Evolutionary conservation across 2,888 invertebrate species (phyloP).

Genomic region (Drosophila affinis): DNA sequence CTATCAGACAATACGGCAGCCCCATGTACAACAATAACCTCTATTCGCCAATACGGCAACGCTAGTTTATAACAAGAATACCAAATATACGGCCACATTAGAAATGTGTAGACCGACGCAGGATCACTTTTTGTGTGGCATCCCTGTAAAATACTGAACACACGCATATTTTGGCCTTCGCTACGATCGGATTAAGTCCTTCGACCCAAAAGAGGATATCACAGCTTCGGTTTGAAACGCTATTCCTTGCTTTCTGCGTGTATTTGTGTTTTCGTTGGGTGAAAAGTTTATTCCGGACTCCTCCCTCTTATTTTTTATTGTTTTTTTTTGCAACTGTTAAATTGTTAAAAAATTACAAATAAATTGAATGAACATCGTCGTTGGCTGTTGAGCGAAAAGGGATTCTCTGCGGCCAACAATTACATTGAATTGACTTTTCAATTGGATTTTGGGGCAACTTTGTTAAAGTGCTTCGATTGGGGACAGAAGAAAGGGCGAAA

Average conservation of each 20-base stretch:
- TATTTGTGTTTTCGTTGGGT: slow-evolving; percentile 8
- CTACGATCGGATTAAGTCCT: not conserved
- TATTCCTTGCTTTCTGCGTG: not conserved
- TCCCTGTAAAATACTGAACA: too few species aligned
- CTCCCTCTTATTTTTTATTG: not conserved
- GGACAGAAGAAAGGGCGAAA: slow-evolving; percentile 7
- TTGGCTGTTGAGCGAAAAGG: slow-evolving; percentile 32
- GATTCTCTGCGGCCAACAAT: slow-evolving; percentile 38
- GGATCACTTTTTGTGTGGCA: too few species aligned
- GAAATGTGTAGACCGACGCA: too few species aligned
- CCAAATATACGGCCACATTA: too few species aligned
- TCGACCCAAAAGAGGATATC: not conserved
- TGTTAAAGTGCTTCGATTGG: slow-evolving; percentile 62
- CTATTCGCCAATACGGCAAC: too few species aligned
- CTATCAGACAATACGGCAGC: too few species aligned
- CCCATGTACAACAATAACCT: too few species aligned
- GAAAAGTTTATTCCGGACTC: slow-evolving; percentile 46
- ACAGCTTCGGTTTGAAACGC: not conserved
- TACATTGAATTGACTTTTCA: slow-evolving; percentile 75
- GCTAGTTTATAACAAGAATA: too few species aligned
- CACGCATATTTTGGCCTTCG: too few species aligned
- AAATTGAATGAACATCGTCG: slow-evolving; percentile 67
- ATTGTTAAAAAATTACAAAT: slow-evolving; percentile 78
- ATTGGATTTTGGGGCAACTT: slow-evolving; percentile 74
- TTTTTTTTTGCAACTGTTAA: slow-evolving; percentile 57